Evolutionary conservation across 2,888 invertebrate genomes (phyloP).

Genomic region (Amphipyra berbera): DNA sequence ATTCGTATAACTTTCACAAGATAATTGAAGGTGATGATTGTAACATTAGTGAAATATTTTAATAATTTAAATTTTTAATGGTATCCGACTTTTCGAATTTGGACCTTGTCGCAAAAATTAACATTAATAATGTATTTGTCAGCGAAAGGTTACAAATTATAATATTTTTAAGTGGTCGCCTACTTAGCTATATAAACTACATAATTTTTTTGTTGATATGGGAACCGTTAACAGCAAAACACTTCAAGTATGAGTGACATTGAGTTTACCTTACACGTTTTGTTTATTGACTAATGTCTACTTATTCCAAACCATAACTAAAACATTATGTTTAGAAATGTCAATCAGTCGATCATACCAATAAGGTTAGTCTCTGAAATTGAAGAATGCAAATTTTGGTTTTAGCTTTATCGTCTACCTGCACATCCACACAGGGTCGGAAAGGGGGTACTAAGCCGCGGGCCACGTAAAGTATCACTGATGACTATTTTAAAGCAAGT

Average conservation of each 20-base stretch:
- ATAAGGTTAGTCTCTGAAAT: too few species aligned
- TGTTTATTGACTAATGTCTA: constrained; percentile 12
- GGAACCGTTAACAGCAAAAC: constrained; percentile 15
- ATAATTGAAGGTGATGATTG: constrained; percentile 17
- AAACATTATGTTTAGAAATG: constrained; percentile 11
- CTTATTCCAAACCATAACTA: background rate
- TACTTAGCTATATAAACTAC: background rate
- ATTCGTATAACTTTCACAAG: constrained; percentile 18
- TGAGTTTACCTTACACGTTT: constrained; percentile 9
- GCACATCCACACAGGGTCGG: too few species aligned
- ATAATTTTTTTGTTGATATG: background rate
- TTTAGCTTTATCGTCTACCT: too few species aligned
- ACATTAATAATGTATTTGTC: background rate
- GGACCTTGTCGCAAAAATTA: too few species aligned
- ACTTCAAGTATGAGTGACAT: constrained; percentile 19
- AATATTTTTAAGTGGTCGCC: constrained; percentile 18
- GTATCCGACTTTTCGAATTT: too few species aligned
- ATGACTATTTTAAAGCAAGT: too few species aligned
- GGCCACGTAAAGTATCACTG: too few species aligned
- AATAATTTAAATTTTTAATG: too few species aligned
- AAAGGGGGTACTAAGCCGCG: too few species aligned
- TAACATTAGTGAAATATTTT: too few species aligned
- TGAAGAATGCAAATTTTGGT: too few species aligned
- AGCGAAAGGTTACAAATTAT: constrained; percentile 7
- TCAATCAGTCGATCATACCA: constrained; percentile 8